These are phyloP conservation scores for Pontoporia blainvillei DNA, from an alignment of 2,113 vertebrate species.

Conservation along the genomic window DNA sequence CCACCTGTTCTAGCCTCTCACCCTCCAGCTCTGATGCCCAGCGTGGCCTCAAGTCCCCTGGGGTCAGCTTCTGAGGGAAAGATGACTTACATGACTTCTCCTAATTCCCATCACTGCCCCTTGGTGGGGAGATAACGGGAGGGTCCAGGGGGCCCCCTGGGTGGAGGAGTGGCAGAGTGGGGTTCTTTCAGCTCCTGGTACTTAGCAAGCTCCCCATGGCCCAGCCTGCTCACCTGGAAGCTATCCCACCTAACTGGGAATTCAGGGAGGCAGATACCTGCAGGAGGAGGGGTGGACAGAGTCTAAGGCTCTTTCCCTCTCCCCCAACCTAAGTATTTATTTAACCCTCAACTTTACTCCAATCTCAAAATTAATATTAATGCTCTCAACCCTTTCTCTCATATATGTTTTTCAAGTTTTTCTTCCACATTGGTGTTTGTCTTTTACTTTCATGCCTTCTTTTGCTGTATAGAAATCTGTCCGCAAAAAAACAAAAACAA, in stretches of 20 bases:
- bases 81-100: neutral
- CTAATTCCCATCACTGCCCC: no score
- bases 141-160: neutral
- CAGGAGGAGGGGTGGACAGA: neutral
- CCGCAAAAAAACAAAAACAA: neutral
- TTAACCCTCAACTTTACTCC: neutral
- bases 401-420: neutral
- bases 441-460: conserved; percentile 1
- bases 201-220: neutral
- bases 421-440: neutral
- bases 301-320: neutral
- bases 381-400: neutral
- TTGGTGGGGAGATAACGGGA: neutral
- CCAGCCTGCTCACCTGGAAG: neutral
- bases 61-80: neutral
- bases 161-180: neutral
- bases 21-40: neutral
- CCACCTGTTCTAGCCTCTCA: neutral
- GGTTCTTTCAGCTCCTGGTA: neutral
- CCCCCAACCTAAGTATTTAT: neutral
- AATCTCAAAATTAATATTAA: neutral
- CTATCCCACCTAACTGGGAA: neutral
- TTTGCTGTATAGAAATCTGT: neutral
- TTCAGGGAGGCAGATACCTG: neutral
- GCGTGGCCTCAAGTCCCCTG: neutral